Evolutionary conservation across 2,888 invertebrate species (phyloP).

Genomic region (Drosophila silvestris): DNA sequence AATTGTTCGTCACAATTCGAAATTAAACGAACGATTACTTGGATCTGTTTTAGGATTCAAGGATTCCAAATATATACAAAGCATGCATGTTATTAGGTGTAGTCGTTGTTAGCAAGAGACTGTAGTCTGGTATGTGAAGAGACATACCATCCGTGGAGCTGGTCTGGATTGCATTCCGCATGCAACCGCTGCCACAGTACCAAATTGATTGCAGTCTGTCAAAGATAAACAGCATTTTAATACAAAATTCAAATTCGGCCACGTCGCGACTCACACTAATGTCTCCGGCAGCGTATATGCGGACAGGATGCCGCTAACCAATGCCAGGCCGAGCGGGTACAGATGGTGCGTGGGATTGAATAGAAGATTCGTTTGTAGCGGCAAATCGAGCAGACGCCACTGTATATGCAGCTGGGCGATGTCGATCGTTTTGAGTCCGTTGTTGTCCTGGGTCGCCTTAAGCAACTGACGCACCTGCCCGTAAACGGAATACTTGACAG

Average conservation of each 20-base stretch:
- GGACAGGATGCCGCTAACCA: slow-evolving; percentile 77
- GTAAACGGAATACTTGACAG: slow-evolving; percentile 77
- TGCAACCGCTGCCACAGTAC: slow-evolving; percentile 82
- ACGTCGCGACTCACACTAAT: slow-evolving; percentile 69
- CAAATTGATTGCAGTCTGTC: slow-evolving; percentile 83
- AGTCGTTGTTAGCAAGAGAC: background rate
- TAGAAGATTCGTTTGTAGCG: slow-evolving; percentile 65
- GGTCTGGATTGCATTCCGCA: slow-evolving; percentile 76
- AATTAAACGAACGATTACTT: background rate
- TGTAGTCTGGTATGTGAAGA: background rate
- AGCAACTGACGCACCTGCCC: slow-evolving; percentile 67
- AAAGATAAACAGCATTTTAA: background rate
- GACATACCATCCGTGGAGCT: slow-evolving; percentile 72
- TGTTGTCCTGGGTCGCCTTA: slow-evolving; percentile 18
- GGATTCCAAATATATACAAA: background rate
- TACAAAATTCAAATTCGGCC: background rate
- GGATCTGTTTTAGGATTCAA: slow-evolving; percentile 2
- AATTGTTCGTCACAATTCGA: background rate
- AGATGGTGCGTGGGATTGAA: slow-evolving; percentile 59
- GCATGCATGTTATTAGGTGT: background rate
- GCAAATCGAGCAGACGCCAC: slow-evolving; percentile 77
- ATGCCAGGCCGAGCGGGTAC: slow-evolving; percentile 69
- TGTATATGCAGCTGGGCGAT: slow-evolving; percentile 79
- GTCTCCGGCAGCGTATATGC: slow-evolving; percentile 74
- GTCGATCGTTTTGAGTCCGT: slow-evolving; percentile 66